Evolutionary conservation across 2,113 vertebrate genomes (phyloP), one percentile per base, ranked within the genome.

Genomic region (Heterotis niloticus): DNA sequence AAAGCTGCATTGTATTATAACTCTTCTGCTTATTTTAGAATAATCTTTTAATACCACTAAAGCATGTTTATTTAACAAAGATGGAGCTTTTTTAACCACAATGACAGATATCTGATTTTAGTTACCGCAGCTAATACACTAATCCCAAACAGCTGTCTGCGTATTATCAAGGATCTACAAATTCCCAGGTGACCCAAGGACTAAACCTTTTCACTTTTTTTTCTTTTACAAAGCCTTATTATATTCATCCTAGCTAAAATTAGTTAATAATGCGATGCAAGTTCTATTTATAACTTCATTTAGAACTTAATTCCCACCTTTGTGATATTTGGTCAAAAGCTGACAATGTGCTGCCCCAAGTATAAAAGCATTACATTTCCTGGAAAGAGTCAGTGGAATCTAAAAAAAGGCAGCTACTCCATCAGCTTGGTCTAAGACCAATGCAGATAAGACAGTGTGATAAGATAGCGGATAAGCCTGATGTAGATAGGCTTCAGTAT

Each of bases 91-190:
- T 82, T 84, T 82, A 86, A 77, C 81, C 84, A 84, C 75, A 75
- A 44, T 76, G 81, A 82, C 83, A 84, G 85, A 90, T 86, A 87
- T 81, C 75, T 77, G 51, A 59, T 68, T 74, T 71, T 65, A 54
- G 74, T 83, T 83, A 80, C 82, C 86, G 78, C 83, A 85, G 88
- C 85, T 88, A 86, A 88, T 85, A 86, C 83, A 62, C 73, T 89
- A 86, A 92, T 89, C 88, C 85, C 81, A 69, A 85, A 87, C 91
- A 92, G 90, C 89, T 92, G 91, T 87, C 87, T 82, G 84, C 80
- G 87, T 83, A 87, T 89, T 91, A 90, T 76, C 82, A 78, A 74
- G 88, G 88, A 91, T 92, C 85, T 91, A 80, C 57, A 76, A 84
- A 87, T 89, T 89, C 87, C 87, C 87, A 80, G 0, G 64, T 84